Evolutionary conservation across 2,888 invertebrate species (phyloP).

Genomic region (Drosophila picticornis): DNA sequence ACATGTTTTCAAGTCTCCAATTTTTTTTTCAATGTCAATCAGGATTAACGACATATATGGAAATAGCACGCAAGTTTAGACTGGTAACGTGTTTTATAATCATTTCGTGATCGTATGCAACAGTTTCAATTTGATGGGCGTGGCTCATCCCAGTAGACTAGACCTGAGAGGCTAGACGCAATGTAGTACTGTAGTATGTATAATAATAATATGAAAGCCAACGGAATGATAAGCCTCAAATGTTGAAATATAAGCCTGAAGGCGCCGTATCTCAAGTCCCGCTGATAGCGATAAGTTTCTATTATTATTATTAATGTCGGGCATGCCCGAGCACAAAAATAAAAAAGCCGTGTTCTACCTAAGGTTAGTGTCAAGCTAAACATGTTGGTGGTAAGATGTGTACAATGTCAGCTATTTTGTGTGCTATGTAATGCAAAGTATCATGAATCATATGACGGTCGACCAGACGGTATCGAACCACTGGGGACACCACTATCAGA

Average conservation of each 20-base stretch:
- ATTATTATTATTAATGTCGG: conserved; percentile 35
- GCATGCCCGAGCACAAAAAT: conserved; percentile 21
- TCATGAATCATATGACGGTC: conserved; percentile 39
- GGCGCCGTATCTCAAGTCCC: conserved; percentile 54
- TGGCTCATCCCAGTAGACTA: conserved; percentile 10
- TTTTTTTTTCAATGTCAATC: conserved; percentile 16
- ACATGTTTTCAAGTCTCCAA: conserved; percentile 24
- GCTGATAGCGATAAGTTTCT: conserved; percentile 62
- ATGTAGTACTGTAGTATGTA: background rate
- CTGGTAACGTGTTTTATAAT: background rate
- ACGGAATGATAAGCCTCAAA: conserved; percentile 51
- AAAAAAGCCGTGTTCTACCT: background rate
- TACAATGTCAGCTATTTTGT: conserved; percentile 10
- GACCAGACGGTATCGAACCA: conserved; percentile 3
- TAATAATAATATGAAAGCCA: conserved; percentile 4
- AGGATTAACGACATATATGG: conserved; percentile 24
- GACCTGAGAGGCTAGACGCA: conserved; percentile 13
- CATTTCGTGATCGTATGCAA: background rate
- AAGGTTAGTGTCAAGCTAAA: conserved; percentile 40
- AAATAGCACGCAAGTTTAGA: conserved; percentile 40
- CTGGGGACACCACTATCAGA: conserved; percentile 40
- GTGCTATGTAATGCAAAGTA: background rate
- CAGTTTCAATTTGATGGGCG: conserved; percentile 38
- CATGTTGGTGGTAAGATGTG: conserved; percentile 56
- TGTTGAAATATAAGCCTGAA: conserved; percentile 41